phyloP scores from a whole-genome alignment of 2,797 vertebrate species.

The Ispidina picta region DNA sequence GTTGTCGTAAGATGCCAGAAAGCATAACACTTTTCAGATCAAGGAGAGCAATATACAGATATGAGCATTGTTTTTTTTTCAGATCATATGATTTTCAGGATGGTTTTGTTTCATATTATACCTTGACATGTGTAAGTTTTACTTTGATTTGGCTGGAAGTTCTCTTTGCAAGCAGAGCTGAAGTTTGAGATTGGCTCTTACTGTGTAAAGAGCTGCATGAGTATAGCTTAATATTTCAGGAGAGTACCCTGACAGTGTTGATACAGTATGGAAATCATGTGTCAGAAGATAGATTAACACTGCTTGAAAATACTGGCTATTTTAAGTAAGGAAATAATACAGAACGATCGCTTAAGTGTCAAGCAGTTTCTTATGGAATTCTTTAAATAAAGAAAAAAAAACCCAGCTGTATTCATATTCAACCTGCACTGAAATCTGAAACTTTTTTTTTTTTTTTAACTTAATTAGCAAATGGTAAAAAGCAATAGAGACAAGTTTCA shows the following conservation, averaged over 20 bases:
- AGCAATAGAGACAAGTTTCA: neutral
- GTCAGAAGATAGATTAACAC: neutral
- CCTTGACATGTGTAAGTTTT: neutral
- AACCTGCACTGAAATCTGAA: neutral
- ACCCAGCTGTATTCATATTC: neutral
- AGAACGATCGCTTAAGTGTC: neutral
- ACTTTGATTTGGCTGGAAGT: neutral
- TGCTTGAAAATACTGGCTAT: neutral
- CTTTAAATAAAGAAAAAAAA: neutral
- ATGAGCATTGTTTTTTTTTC: neutral
- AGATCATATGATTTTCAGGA: neutral
- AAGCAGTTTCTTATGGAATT: neutral
- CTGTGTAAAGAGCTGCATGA: neutral
- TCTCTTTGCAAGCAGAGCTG: neutral
- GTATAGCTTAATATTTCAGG: neutral
- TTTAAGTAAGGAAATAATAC: neutral
- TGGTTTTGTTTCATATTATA: neutral
- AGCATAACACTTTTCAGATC: neutral
- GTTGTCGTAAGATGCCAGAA: neutral
- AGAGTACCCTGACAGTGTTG: neutral
- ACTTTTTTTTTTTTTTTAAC: neutral
- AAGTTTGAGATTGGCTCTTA: conserved; percentile 12
- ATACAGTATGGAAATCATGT: neutral
- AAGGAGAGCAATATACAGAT: neutral
- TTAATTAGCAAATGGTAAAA: neutral